Conservation (phyloP, 2,113 vertebrate species). For the Cynocephalus volans region DNA sequence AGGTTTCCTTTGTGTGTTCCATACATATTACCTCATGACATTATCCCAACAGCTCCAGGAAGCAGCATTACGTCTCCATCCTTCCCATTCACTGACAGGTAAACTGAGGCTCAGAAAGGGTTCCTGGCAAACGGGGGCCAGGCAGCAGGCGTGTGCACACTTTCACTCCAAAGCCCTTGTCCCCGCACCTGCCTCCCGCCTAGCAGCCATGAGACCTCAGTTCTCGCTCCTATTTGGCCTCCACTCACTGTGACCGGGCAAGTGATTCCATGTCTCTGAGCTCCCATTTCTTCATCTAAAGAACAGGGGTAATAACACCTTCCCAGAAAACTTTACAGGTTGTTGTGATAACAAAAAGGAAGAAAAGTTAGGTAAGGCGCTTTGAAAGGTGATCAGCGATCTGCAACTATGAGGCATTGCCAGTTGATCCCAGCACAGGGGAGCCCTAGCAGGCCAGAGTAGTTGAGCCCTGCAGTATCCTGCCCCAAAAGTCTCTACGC, state of each 20-base stretch:
- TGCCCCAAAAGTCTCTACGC: accelerated
- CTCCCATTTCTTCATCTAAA: neutral
- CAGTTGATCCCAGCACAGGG: neutral
- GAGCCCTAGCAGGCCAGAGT: neutral
- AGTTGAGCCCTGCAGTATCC: neutral
- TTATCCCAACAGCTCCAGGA: neutral
- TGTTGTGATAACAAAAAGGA: neutral
- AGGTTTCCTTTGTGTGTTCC: neutral
- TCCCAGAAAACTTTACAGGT: neutral
- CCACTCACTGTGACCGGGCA: neutral
- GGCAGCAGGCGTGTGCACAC: no score
- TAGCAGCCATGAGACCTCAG: neutral
- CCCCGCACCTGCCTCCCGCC: accelerated
- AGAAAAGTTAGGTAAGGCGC: neutral
- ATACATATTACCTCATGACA: accelerated
- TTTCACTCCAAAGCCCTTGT: neutral
- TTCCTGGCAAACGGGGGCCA: accelerated
- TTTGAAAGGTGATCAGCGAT: neutral
- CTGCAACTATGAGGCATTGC: neutral
- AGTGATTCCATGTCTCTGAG: neutral
- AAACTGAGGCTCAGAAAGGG: neutral
- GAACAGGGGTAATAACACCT: neutral
- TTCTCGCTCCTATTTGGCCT: neutral
- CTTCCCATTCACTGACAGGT: neutral
- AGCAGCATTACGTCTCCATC: accelerated